These are phyloP conservation scores for Periophthalmus modestus DNA, from an alignment of 2,113 vertebrate species.

Conservation along the genomic window DNA sequence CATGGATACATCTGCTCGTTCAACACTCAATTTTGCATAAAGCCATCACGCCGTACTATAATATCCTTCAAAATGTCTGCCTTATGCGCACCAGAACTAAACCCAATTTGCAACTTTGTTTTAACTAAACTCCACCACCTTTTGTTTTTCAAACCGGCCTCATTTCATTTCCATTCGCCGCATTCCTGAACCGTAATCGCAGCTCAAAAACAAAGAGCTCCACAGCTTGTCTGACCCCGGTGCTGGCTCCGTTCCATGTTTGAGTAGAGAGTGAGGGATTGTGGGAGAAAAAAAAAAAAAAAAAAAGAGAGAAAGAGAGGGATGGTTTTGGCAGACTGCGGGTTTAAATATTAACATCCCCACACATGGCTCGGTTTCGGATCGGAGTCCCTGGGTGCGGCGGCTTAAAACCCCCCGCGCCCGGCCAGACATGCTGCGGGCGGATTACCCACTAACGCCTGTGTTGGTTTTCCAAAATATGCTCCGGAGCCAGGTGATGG, in stretches of 20 bases:
- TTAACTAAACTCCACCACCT: slow-evolving; percentile 20
- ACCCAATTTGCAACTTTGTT: slow-evolving; percentile 15
- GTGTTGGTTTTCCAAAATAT: slow-evolving; percentile 86
- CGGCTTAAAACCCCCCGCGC: slow-evolving; percentile 75
- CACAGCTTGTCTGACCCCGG: slow-evolving; percentile 66
- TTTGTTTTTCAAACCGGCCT: slow-evolving; percentile 9
- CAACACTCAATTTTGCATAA: no score
- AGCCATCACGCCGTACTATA: no score
- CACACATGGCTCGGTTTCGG: slow-evolving; percentile 81
- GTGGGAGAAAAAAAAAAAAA: slow-evolving; percentile 43
- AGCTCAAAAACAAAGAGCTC: slow-evolving; percentile 70
- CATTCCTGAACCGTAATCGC: slow-evolving; percentile 45
- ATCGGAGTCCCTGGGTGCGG: slow-evolving; percentile 73
- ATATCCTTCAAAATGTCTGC: neutral
- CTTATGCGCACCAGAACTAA: neutral
- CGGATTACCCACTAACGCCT: slow-evolving; percentile 83
- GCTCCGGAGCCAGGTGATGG: slow-evolving; percentile 78
- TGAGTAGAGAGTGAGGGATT: slow-evolving; percentile 34
- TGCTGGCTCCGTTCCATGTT: slow-evolving; percentile 49
- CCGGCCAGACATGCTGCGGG: slow-evolving; percentile 81
- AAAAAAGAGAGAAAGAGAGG: neutral
- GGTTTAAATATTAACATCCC: slow-evolving; percentile 84
- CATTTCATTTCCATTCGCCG: slow-evolving; percentile 48
- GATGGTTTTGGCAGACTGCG: slow-evolving; percentile 74
- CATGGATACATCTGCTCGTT: no score